These are phyloP conservation scores for Sarcophaga variegata DNA, from an alignment of 2,888 invertebrate species.

Conservation along the genomic window DNA sequence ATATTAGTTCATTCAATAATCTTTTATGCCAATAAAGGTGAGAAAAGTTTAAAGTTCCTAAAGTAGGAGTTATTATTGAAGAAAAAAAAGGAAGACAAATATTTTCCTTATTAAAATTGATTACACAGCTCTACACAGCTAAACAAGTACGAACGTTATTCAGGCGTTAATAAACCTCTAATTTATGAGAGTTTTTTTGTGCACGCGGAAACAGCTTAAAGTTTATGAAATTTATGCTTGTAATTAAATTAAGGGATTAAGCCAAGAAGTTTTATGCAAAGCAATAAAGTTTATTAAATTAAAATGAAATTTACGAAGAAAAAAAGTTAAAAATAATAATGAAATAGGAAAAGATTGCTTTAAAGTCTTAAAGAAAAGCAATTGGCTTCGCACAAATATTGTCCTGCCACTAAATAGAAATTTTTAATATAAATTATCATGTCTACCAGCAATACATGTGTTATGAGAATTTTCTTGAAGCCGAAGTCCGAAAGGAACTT, in stretches of 20 bases:
- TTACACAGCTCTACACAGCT: constrained; percentile 11
- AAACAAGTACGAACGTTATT: constrained; percentile 9
- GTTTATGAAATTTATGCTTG: constrained; percentile 29
- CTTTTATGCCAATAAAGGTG: neutral
- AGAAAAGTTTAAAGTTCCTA: neutral
- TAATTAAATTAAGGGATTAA: constrained; percentile 58
- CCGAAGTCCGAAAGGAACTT: no score
- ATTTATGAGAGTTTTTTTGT: constrained; percentile 47
- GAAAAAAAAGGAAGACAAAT: constrained; percentile 3
- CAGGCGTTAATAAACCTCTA: constrained; percentile 56
- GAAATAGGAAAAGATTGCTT: neutral
- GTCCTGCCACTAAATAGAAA: no score
- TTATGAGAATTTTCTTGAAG: no score
- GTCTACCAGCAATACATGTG: no score
- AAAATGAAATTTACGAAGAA: neutral
- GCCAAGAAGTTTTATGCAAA: neutral
- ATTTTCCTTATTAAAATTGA: constrained; percentile 54
- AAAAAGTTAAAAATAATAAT: neutral
- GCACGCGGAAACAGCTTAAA: neutral
- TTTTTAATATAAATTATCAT: no score
- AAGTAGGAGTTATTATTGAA: neutral
- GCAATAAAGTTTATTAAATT: constrained; percentile 6
- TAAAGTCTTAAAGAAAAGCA: no score
- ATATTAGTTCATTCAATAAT: constrained; percentile 48
- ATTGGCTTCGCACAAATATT: no score